These are phyloP conservation scores for Lampris megalopsis DNA, from an alignment of 2,113 vertebrate genomes.

Conservation along the genomic window DNA sequence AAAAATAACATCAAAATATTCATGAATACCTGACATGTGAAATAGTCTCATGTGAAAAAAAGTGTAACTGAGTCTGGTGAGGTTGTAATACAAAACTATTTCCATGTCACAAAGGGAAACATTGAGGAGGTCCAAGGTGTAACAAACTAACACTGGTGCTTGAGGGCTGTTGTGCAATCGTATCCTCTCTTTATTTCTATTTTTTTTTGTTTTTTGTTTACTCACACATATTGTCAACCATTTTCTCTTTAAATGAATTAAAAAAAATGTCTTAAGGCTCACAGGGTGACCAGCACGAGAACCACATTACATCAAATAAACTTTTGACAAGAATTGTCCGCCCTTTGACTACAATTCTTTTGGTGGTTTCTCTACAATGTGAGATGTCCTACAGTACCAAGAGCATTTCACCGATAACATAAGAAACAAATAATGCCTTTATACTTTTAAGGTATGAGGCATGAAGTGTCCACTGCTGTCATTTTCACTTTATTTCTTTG, in stretches of 20 bases:
- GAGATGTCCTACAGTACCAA: constrained; percentile 51
- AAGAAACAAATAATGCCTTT: constrained; percentile 58
- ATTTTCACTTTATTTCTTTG: constrained; percentile 56
- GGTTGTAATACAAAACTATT: constrained; percentile 60
- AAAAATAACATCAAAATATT: constrained; percentile 68
- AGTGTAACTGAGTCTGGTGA: constrained; percentile 43
- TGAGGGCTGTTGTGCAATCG: constrained; percentile 66
- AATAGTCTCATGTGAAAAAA: constrained; percentile 58
- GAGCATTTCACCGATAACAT: constrained; percentile 38
- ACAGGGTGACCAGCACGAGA: constrained; percentile 68
- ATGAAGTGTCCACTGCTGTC: constrained; percentile 32
- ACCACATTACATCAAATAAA: constrained; percentile 66
- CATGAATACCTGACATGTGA: constrained; percentile 75
- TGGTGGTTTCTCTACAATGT: constrained; percentile 27
- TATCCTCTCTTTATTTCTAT: constrained; percentile 4
- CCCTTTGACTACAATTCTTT: constrained; percentile 26
- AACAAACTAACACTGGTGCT: constrained; percentile 64
- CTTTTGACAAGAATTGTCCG: constrained; percentile 33
- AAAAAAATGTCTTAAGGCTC: constrained; percentile 60
- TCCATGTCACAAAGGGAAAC: constrained; percentile 67
- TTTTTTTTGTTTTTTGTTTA: constrained; percentile 29
- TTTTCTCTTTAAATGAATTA: constrained; percentile 35
- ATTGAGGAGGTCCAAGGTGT: constrained; percentile 72
- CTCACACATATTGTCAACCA: constrained; percentile 44
- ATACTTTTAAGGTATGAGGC: constrained; percentile 41